These are phyloP conservation scores for Bursaphelenchus okinawaensis DNA, from an alignment of 2,888 invertebrate species.

Conservation along the genomic window DNA sequence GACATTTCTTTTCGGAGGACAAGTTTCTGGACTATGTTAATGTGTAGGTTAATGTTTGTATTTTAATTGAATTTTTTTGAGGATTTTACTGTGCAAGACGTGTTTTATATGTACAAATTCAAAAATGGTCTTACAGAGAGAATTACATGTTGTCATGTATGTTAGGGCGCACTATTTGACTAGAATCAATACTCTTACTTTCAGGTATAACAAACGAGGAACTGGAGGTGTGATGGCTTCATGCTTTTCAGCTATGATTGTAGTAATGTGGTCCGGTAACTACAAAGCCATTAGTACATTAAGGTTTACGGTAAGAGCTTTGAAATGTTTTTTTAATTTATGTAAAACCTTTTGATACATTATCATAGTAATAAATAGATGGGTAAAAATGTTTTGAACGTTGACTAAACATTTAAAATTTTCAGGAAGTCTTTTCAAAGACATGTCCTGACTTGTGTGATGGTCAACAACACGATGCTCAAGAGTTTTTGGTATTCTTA, in stretches of 20 bases:
- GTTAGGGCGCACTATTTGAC: too few relatives aligned
- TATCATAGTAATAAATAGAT: too few relatives aligned
- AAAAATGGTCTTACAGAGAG: too few relatives aligned
- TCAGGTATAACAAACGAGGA: slow-evolving; percentile 36
- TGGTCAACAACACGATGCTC: slow-evolving; percentile 63
- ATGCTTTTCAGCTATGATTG: slow-evolving; percentile 45
- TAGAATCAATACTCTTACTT: neutral
- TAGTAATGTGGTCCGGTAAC: slow-evolving; percentile 42
- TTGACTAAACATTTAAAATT: too few relatives aligned
- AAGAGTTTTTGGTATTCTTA: slow-evolving; percentile 63
- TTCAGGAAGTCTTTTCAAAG: neutral
- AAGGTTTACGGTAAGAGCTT: slow-evolving; percentile 35
- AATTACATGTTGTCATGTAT: too few relatives aligned
- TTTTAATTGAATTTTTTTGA: neutral
- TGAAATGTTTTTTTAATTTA: too few relatives aligned
- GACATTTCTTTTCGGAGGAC: slow-evolving; percentile 34
- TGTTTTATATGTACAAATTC: too few relatives aligned
- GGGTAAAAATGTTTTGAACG: too few relatives aligned
- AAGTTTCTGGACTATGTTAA: slow-evolving; percentile 34
- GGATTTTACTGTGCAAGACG: too few relatives aligned
- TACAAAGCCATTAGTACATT: slow-evolving; percentile 38
- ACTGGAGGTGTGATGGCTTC: slow-evolving; percentile 47
- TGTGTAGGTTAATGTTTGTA: slow-evolving; percentile 15
- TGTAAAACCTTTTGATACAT: too few relatives aligned
- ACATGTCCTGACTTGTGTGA: slow-evolving; percentile 34